Evolutionary conservation across 2,797 vertebrate species (phyloP).

Genomic region (Moxostoma hubbsi): DNA sequence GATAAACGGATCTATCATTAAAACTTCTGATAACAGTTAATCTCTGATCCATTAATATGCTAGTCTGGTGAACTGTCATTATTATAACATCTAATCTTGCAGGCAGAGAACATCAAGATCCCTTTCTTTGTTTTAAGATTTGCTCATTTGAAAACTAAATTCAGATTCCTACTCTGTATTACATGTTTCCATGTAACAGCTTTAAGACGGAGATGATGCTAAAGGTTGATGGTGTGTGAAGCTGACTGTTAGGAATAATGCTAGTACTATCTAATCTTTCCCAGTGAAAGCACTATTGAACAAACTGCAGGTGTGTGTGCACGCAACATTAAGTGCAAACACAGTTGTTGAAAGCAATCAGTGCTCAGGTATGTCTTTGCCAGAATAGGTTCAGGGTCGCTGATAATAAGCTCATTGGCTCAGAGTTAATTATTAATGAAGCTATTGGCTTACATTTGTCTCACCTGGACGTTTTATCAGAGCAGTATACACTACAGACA

Average conservation of each 20-base stretch:
- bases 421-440: slow-evolving; percentile 35
- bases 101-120: too few species aligned
- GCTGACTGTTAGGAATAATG: slow-evolving; percentile 1
- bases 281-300: neutral
- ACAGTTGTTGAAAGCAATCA: slow-evolving; percentile 41
- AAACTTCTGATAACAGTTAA: too few species aligned
- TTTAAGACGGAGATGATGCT: neutral
- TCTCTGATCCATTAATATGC: too few species aligned
- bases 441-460: neutral
- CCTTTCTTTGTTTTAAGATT: too few species aligned
- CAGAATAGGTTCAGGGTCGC: neutral
- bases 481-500: neutral
- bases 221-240: slow-evolving; percentile 5
- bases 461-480: slow-evolving; percentile 1
- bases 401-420: slow-evolving; percentile 25
- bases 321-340: slow-evolving; percentile 19
- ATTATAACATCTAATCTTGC: too few species aligned
- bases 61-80: too few species aligned
- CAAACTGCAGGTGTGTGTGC: slow-evolving; percentile 3
- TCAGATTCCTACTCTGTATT: neutral
- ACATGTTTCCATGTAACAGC: neutral
- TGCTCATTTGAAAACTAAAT: too few species aligned
- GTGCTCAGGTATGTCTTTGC: slow-evolving; percentile 25
- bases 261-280: slow-evolving; percentile 1
- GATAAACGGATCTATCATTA: too few species aligned